Conservation (phyloP, 2,797 vertebrate genomes). For the Sebastes goodei region DNA sequence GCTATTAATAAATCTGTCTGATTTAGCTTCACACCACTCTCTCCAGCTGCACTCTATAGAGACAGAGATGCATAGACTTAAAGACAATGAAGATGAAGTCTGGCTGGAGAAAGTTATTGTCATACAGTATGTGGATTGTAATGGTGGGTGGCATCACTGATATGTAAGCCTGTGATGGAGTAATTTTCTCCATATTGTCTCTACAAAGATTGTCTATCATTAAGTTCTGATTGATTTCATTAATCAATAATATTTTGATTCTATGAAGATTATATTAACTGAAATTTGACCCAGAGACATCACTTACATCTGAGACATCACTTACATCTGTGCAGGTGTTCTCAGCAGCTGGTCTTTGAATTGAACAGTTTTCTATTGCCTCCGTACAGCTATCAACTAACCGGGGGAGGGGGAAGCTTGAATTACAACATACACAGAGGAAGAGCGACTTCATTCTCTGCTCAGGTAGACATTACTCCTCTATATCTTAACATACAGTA, state of each 20-base stretch:
- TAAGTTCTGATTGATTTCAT: background rate
- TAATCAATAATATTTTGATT: background rate
- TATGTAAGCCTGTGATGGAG: background rate
- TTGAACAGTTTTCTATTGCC: no score
- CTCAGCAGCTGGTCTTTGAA: background rate
- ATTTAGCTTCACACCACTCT: constrained; percentile 10
- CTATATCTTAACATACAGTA: no score
- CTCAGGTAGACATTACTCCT: no score
- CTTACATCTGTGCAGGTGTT: background rate
- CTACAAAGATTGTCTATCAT: background rate
- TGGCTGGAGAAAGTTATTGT: background rate
- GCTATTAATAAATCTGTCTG: constrained; percentile 39
- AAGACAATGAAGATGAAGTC: background rate
- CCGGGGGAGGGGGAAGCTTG: no score
- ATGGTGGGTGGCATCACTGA: background rate
- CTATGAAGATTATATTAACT: no score
- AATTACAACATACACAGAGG: no score
- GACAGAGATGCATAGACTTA: background rate
- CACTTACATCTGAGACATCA: background rate
- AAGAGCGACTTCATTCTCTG: no score
- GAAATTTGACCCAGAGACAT: background rate
- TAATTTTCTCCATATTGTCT: background rate
- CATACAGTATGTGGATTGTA: background rate
- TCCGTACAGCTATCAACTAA: no score
- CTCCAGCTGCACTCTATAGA: background rate